Base-by-base conservation (phyloP, 2,888 invertebrate species). In the Sesia apiformis region DNA sequence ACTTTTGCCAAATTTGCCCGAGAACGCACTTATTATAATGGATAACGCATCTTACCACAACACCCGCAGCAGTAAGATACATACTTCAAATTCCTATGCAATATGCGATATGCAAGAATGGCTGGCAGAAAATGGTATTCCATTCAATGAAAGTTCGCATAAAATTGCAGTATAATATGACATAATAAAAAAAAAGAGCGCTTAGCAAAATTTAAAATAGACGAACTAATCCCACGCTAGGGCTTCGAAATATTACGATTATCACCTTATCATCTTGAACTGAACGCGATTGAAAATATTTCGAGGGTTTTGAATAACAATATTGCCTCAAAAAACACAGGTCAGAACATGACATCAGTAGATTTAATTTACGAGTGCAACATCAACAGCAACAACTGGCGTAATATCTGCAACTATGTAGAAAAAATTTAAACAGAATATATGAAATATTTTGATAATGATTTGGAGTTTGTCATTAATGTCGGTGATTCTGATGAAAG, bases 1-100 rank as follows among this genome's bases (percentile, higher is more conserved):
- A 42, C 49, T 68, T 3, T 41, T 68, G 42, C 68, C 66, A 1
- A 65, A 63, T 54, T 54, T 65, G 39, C 58, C 65, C 4, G 51
- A 55, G 7, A 40, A 56, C 38, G 43, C 62, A 38, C 58, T 64
- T 8, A 59, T 65, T 52, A 60, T 63, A 3, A 41, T 63, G 51
- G 62, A 61, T 7, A 63, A 61, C 51, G 62, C 62, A 2, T 57
- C 64, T 1, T 58, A 63, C 50, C 58, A 51, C 8, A 51, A 51
- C 51, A 39, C 39, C 38, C 49, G 49, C 23, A 8, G 5, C 38
- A 41, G 23, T 23, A 41, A 52, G 5, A 52, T 41, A 7, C 52
- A 3, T 38, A 53, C 53, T 4, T 53, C 53, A 5, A 46, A 38
- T 38, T 43, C 53, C 4, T 5, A 39, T 5, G 43, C 42, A 8